A percentile compares a stretch with the other conserved stretches of the same genome.
Evolutionary conservation across 2,113 vertebrate genomes (phyloP).

Genomic region (Microcebus ravelobensis): DNA sequence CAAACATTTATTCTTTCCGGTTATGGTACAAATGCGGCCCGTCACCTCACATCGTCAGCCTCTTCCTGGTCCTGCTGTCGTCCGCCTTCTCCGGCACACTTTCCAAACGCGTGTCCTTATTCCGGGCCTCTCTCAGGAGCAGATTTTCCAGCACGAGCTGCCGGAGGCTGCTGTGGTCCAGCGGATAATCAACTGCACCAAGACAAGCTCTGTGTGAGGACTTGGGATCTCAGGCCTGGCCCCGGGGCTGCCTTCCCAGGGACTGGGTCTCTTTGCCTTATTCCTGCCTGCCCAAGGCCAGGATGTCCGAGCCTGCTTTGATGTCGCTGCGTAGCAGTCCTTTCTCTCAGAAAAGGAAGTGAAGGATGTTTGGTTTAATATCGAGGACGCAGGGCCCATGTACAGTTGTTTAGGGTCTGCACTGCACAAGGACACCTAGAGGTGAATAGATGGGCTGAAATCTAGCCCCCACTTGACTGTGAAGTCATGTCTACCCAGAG

Average conservation of each 20-base stretch:
- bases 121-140: rapidly evolving
- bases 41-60: rapidly evolving
- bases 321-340: too few species aligned
- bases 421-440: background rate
- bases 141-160: conserved; percentile 45
- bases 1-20: conserved; percentile 60
- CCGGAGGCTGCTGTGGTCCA: conserved; percentile 61
- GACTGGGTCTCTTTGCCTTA: background rate
- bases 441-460: background rate
- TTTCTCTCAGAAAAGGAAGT: background rate
- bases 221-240: background rate
- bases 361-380: background rate
- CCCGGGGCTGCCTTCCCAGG: background rate
- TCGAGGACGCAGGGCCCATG: background rate
- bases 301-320: background rate
- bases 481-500: background rate
- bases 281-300: background rate
- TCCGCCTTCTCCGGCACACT: background rate
- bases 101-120: rapidly evolving
- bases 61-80: rapidly evolving
- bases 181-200: conserved; percentile 64
- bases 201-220: background rate
- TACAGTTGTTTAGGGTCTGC: background rate
- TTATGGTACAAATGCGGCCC: background rate
- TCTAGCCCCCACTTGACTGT: background rate